Base-by-base conservation (phyloP, 64 coral and sea anemone genomes). In the Stichodactyla mertensii region DNA sequence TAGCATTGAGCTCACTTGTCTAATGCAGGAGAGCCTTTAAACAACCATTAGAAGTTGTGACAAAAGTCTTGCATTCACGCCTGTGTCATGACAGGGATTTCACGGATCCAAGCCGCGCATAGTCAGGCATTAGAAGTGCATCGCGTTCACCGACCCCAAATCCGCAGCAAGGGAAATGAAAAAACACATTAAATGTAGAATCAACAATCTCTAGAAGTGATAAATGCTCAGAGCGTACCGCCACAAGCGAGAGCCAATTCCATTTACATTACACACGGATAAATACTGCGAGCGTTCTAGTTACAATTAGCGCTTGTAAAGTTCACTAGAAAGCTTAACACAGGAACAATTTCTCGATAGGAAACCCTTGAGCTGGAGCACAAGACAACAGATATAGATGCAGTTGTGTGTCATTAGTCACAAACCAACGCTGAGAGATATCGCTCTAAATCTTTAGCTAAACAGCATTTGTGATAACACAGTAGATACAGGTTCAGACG, bases 351-450 rank as follows among this genome's bases (percentile, higher is more conserved):
- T 74, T 31, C 20, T 27, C 69, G 69, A 74, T 27, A 31, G 23
- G 23, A 74, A 74, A 74, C 69, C 69, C 69, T 31, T 74, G 26
- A 74, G 26, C 22, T 27, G 6, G 69, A 9, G 69, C 69, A 26
- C 69, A 27, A 74, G 24, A 23, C 7, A 74, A 74, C 69, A 81
- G 78, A 81, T 81, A 81, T 81, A 16, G 51, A 28, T 13, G 13
- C 4, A 51, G 77, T 79, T 16, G 0, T 15, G 78, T 15, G 78
- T 54, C 78, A 81, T 81, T 81, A 81, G 78, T 19, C 78, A 23
- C 6, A 81, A 81, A 55, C 78, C 78, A 81, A 81, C 78, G 78
- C 78, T 81, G 20, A 81, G 78, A 81, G 14, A 81, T 81, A 81
- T 81, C 78, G 26, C 36, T 27, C 5, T 53, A 54, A 81, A 81